These are phyloP conservation scores for Lordiphosa collinella DNA, from an alignment of 1,140 invertebrate genomes.

Conservation along the genomic window DNA sequence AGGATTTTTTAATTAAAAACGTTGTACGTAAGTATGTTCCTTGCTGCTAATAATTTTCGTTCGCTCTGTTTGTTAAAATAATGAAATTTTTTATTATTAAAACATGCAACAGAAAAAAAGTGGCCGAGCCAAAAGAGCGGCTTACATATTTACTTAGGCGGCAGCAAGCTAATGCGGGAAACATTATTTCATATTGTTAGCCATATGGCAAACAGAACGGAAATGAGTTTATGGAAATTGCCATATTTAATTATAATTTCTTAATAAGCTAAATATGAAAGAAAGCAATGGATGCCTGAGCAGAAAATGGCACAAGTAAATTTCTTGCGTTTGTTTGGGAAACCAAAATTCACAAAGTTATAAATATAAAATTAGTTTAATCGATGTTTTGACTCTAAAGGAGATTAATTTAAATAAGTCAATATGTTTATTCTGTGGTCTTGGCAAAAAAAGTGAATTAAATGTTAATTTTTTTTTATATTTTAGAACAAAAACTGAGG, in stretches of 20 bases:
- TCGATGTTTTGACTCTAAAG: no score
- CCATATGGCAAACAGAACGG: constrained; percentile 37
- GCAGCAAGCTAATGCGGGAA: constrained; percentile 34
- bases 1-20: constrained; percentile 77
- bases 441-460: no score
- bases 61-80: constrained; percentile 56
- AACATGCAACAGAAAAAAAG: constrained; percentile 34
- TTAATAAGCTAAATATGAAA: constrained; percentile 47
- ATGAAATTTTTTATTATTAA: constrained; percentile 68
- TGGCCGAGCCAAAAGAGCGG: constrained; percentile 39
- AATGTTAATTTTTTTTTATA: no score
- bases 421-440: no score
- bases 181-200: constrained; percentile 43
- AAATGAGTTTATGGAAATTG: constrained; percentile 25
- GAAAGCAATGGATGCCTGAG: no score
- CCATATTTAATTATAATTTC: constrained; percentile 35
- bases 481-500: no score
- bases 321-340: no score
- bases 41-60: constrained; percentile 9
- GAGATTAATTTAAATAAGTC: no score
- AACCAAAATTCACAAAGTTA: no score
- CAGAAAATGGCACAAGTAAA: no score
- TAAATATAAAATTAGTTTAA: no score
- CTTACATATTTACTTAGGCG: constrained; percentile 67
- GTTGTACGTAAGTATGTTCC: constrained; percentile 46